Evolutionary conservation across 1,140 invertebrate species (phyloP).

Genomic region (Luehdorfia chinensis): DNA sequence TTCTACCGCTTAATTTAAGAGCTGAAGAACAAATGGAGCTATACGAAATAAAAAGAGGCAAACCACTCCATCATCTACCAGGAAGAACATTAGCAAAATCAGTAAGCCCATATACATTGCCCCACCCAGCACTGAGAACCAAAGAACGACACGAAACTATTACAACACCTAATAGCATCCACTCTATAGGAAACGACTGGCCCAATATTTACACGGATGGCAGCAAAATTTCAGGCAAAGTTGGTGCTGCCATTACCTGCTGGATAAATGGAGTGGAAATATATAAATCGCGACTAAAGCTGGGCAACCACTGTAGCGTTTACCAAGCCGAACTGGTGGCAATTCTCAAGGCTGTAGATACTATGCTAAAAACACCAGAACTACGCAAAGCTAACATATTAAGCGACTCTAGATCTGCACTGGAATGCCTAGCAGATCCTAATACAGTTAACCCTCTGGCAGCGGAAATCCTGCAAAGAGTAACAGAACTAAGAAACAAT

Average conservation of each 20-base stretch:
- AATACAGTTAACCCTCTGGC: constrained; percentile 12
- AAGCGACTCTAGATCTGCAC: neutral
- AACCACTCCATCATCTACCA: no score
- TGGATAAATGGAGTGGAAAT: constrained; percentile 23
- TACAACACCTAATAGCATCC: neutral
- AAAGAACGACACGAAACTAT: no score
- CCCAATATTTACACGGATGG: constrained; percentile 29
- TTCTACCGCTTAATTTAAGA: no score
- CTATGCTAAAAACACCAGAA: neutral
- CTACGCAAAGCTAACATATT: neutral
- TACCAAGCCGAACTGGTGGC: constrained; percentile 31
- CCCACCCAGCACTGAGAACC: no score
- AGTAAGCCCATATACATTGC: no score
- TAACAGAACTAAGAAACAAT: neutral
- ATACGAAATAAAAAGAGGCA: no score
- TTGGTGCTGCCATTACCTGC: constrained; percentile 29
- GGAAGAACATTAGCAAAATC: no score
- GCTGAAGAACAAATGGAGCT: no score
- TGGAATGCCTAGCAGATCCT: constrained; percentile 9
- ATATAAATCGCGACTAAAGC: constrained; percentile 14
- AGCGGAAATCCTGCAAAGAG: neutral
- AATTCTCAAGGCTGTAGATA: constrained; percentile 15
- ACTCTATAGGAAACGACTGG: neutral
- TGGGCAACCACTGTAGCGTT: constrained; percentile 25
- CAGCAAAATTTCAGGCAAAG: constrained; percentile 26